A percentile compares a stretch with the other conserved stretches of the same genome.
These are phyloP conservation scores for Nematolebias whitei DNA, from an alignment of 2,113 vertebrate species.

Conservation along the genomic window DNA sequence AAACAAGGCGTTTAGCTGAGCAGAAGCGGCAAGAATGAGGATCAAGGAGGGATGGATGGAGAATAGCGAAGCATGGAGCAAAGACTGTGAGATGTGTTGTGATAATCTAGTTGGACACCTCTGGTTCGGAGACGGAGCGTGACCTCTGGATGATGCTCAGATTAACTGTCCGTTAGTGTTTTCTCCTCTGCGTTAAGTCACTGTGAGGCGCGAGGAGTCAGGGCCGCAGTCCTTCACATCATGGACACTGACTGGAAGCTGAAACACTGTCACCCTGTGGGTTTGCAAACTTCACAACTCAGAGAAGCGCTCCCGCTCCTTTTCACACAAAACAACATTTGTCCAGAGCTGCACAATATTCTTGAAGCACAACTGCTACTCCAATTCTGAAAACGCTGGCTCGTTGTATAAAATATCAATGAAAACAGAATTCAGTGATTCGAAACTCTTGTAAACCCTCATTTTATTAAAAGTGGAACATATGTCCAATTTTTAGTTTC, in stretches of 20 bases:
- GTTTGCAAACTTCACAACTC: too few relatives aligned
- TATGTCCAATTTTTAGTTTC: too few relatives aligned
- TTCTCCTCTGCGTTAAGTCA: neutral
- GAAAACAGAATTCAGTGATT: too few relatives aligned
- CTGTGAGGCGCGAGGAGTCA: slow-evolving; percentile 43
- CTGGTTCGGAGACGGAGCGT: slow-evolving; percentile 27
- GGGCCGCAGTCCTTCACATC: slow-evolving; percentile 44
- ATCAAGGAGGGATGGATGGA: slow-evolving; percentile 29
- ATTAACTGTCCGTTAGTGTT: slow-evolving; percentile 12
- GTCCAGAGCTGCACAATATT: too few relatives aligned
- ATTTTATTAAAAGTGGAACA: too few relatives aligned
- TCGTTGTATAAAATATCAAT: too few relatives aligned
- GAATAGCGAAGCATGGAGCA: slow-evolving; percentile 43
- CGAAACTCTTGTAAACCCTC: too few relatives aligned
- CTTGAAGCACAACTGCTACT: too few relatives aligned
- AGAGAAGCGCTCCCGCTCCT: too few relatives aligned
- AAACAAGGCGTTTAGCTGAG: slow-evolving; percentile 67
- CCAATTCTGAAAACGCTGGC: too few relatives aligned
- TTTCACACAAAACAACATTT: too few relatives aligned
- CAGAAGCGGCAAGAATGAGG: slow-evolving; percentile 30
- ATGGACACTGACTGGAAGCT: slow-evolving; percentile 29
- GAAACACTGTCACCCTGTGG: slow-evolving; percentile 38
- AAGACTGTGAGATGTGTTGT: slow-evolving; percentile 42
- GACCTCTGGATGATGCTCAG: slow-evolving; percentile 45
- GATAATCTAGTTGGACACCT: slow-evolving; percentile 51